These are phyloP conservation scores for Paramisgurnus dabryanus DNA, from an alignment of 2,113 vertebrate genomes.

Conservation along the genomic window DNA sequence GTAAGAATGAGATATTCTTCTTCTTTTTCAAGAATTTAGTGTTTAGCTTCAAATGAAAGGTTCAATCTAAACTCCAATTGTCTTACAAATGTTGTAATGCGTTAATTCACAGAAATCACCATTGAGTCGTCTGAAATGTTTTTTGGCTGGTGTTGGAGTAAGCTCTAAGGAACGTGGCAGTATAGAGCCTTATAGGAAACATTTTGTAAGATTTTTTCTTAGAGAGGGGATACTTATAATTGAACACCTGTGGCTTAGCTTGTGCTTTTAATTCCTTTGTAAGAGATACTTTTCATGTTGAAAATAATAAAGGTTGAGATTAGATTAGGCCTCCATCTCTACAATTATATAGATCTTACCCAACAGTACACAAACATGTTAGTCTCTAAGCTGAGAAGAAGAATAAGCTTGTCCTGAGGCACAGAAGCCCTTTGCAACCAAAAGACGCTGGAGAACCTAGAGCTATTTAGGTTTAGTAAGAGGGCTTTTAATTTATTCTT, in stretches of 20 bases:
- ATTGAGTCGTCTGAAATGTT: slow-evolving; percentile 32
- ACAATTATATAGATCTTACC: background rate
- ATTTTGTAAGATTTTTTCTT: background rate
- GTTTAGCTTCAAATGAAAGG: too few relatives aligned
- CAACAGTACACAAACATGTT: background rate
- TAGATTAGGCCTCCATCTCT: too few relatives aligned
- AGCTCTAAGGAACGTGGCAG: background rate
- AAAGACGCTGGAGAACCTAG: background rate
- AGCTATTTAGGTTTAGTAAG: background rate
- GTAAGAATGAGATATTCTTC: too few relatives aligned
- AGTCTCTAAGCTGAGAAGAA: background rate
- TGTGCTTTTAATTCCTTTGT: background rate
- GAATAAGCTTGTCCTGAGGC: background rate
- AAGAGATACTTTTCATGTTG: background rate
- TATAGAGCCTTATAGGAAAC: background rate
- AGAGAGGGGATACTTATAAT: background rate
- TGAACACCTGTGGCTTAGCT: background rate
- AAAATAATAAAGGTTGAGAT: background rate
- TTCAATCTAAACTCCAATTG: slow-evolving; percentile 11
- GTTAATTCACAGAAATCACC: slow-evolving; percentile 42
- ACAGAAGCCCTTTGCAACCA: background rate
- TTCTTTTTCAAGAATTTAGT: too few relatives aligned
- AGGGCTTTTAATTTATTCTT: background rate
- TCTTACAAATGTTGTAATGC: slow-evolving; percentile 28
- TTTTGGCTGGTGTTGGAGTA: slow-evolving; percentile 30